phyloP scores from a whole-genome alignment of 1,140 invertebrate species.

The Dinothrombium tinctorium region DNA sequence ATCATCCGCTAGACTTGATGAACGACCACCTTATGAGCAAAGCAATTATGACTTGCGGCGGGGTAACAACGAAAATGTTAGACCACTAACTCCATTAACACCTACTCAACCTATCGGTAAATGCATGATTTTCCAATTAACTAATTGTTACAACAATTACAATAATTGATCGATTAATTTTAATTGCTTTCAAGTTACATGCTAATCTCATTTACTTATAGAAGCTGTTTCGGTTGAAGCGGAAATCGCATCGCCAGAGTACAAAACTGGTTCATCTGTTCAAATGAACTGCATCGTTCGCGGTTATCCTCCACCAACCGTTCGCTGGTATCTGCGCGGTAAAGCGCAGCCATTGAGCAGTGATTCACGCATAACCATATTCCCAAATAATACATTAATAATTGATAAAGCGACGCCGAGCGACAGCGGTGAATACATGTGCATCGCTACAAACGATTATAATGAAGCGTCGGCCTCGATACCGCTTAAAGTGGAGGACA shows the following conservation, averaged over 20 bases:
- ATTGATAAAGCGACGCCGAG: constrained; percentile 33
- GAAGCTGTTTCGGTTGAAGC: constrained; percentile 5
- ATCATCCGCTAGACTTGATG: neutral
- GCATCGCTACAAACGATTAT: constrained; percentile 45
- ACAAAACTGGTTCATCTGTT: constrained; percentile 8
- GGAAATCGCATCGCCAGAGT: neutral
- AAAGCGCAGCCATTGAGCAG: neutral
- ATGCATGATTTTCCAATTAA: neutral
- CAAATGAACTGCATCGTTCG: constrained; percentile 6
- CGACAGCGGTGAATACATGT: constrained; percentile 51
- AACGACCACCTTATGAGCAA: neutral
- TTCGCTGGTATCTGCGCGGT: constrained; percentile 5
- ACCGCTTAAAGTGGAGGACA: constrained; percentile 25
- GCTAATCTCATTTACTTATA: constrained; percentile 2
- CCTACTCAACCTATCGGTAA: neutral
- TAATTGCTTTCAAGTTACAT: neutral
- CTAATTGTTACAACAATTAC: neutral
- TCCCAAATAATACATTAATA: constrained; percentile 33
- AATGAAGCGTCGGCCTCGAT: constrained; percentile 33
- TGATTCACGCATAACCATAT: constrained; percentile 5
- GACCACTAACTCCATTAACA: neutral
- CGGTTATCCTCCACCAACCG: constrained; percentile 3
- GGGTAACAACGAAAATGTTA: neutral
- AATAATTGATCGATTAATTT: neutral
- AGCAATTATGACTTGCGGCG: too few species aligned